Percentiles rank a stretch among this genome's conserved stretches.
Evolutionary conservation across 2,888 invertebrate species (phyloP).

Genomic region (Helicoverpa assulta): DNA sequence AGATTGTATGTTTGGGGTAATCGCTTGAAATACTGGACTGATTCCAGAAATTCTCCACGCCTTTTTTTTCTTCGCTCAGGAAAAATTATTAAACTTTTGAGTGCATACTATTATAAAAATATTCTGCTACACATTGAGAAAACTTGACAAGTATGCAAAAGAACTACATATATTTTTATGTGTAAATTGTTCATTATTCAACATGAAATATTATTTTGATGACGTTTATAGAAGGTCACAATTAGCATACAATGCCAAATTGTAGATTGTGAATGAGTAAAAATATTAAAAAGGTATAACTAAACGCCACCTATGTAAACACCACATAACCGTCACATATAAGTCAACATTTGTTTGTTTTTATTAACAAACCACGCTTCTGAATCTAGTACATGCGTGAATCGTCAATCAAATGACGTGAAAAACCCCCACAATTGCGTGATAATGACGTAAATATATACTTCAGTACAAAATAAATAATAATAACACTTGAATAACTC

Average conservation of each 20-base stretch:
- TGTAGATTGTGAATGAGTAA: neutral
- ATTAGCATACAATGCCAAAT: neutral
- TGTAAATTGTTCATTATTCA: too few species aligned
- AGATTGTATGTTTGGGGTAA: neutral
- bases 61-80: neutral
- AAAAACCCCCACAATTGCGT: constrained; percentile 12
- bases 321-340: neutral
- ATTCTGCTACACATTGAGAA: too few species aligned
- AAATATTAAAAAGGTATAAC: neutral
- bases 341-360: constrained; percentile 1
- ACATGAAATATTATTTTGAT: too few species aligned
- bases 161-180: too few species aligned
- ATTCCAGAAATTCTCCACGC: neutral
- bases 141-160: too few species aligned
- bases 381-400: neutral
- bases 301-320: neutral
- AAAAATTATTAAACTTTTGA: too few species aligned
- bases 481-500: neutral
- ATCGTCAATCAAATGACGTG: constrained; percentile 25
- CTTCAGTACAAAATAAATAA: constrained; percentile 12
- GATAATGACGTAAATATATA: constrained; percentile 22
- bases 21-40: neutral
- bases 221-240: neutral
- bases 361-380: constrained; percentile 4
- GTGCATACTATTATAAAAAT: too few species aligned